Conservation (phyloP, 1,140 invertebrate genomes). For the Camponotus pennsylvanicus region DNA sequence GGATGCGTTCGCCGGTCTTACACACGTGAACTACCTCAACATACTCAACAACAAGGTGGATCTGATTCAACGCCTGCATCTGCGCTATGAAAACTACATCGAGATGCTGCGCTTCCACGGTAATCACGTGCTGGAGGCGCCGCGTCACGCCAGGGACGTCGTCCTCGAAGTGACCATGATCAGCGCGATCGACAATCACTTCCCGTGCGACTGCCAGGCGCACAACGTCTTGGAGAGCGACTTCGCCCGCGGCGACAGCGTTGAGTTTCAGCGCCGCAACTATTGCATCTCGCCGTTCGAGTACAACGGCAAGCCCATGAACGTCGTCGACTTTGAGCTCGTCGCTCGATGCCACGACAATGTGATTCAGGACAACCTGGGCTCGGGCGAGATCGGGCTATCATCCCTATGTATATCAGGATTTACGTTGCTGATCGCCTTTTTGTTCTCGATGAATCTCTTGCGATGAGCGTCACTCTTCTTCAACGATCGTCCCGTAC, state of each 20-base stretch:
- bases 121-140: slow-evolving; percentile 93
- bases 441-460: slow-evolving; percentile 56
- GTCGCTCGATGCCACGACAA: slow-evolving; percentile 90
- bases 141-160: slow-evolving; percentile 89
- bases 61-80: slow-evolving; percentile 90
- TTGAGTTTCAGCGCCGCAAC: slow-evolving; percentile 91
- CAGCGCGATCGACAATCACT: slow-evolving; percentile 91
- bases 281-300: slow-evolving; percentile 94
- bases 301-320: slow-evolving; percentile 91
- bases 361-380: slow-evolving; percentile 89
- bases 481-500: background rate
- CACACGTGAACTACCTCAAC: slow-evolving; percentile 90
- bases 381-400: slow-evolving; percentile 74
- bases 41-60: slow-evolving; percentile 95
- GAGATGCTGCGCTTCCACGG: slow-evolving; percentile 90
- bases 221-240: slow-evolving; percentile 91
- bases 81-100: slow-evolving; percentile 90
- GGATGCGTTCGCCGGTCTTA: slow-evolving; percentile 91
- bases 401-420: slow-evolving; percentile 22
- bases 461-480: slow-evolving; percentile 41
- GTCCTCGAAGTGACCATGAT: slow-evolving; percentile 89
- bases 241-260: slow-evolving; percentile 88
- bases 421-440: slow-evolving; percentile 38
- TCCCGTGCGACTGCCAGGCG: slow-evolving; percentile 94
- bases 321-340: slow-evolving; percentile 89